phyloP scores from a whole-genome alignment of 53 echinoderm and acorn worm genomes.

The Henricia sp. region DNA sequence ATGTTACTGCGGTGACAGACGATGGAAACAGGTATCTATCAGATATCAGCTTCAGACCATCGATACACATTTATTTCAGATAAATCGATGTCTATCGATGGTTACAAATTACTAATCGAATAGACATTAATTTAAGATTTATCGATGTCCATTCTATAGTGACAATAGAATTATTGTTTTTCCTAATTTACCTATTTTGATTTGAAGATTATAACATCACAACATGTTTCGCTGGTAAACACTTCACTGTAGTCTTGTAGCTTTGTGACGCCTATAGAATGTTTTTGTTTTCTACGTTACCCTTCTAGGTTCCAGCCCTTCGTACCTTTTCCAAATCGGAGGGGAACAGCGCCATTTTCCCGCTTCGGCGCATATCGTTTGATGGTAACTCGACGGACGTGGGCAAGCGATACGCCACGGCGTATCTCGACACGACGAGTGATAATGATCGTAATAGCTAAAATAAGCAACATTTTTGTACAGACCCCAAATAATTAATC shows the following conservation, averaged over 20 bases:
- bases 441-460: conserved; percentile 52
- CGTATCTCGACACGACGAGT: conserved; percentile 34
- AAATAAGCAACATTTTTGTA: conserved; percentile 22
- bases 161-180: too few relatives aligned
- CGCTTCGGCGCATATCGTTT: conserved; percentile 56
- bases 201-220: too few relatives aligned
- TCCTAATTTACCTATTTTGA: too few relatives aligned
- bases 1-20: conserved; percentile 70
- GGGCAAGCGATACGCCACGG: conserved; percentile 46
- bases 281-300: neutral
- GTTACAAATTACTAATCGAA: too few relatives aligned
- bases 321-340: conserved; percentile 65
- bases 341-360: conserved; percentile 66
- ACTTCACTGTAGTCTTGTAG: too few relatives aligned
- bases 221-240: too few relatives aligned
- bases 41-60: too few relatives aligned
- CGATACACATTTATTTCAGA: too few relatives aligned
- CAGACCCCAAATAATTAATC: too few relatives aligned
- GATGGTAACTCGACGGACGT: conserved; percentile 58
- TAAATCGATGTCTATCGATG: too few relatives aligned
- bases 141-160: too few relatives aligned
- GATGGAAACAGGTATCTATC: conserved; percentile 44
- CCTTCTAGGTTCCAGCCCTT: conserved; percentile 49
- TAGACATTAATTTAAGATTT: too few relatives aligned
- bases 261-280: neutral